Conservation (phyloP, 2,888 invertebrate genomes). For the Synergus gifuensis region DNA sequence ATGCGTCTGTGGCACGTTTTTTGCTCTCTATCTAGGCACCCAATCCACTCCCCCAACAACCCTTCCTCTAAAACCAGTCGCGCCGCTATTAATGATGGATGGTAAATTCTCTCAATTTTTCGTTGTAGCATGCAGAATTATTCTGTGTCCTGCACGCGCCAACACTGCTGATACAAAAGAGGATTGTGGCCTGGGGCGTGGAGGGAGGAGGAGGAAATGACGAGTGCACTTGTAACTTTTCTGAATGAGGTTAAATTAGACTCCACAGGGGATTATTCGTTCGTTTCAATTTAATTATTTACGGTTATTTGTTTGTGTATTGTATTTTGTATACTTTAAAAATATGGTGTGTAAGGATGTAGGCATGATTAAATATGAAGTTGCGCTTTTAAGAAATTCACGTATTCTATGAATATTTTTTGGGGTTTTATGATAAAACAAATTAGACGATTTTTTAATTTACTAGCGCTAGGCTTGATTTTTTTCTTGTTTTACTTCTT, state of each 20-base stretch:
- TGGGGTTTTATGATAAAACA: too few species aligned
- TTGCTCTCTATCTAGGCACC: background rate
- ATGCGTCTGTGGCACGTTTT: conserved; percentile 25
- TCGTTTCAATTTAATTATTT: conserved; percentile 26
- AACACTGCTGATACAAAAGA: conserved; percentile 20
- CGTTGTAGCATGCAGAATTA: conserved; percentile 47
- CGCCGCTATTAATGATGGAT: conserved; percentile 43
- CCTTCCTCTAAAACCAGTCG: background rate
- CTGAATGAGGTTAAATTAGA: conserved; percentile 40
- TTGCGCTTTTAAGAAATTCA: background rate
- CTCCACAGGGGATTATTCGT: conserved; percentile 11
- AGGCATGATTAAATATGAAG: background rate
- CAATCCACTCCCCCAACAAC: background rate
- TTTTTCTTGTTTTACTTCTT: too few species aligned
- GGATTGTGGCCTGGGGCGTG: background rate
- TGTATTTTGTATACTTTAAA: background rate
- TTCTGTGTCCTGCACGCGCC: conserved; percentile 40
- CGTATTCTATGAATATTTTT: too few species aligned
- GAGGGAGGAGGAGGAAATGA: conserved; percentile 31
- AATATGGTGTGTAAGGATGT: background rate
- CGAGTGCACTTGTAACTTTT: conserved; percentile 33
- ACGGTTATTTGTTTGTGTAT: conserved; percentile 4
- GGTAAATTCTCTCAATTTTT: conserved; percentile 51
- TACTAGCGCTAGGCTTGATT: too few species aligned
- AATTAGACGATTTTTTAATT: too few species aligned